These are phyloP conservation scores for Zosterops hypoxanthus DNA, from an alignment of 2,113 vertebrate species.

Conservation along the genomic window DNA sequence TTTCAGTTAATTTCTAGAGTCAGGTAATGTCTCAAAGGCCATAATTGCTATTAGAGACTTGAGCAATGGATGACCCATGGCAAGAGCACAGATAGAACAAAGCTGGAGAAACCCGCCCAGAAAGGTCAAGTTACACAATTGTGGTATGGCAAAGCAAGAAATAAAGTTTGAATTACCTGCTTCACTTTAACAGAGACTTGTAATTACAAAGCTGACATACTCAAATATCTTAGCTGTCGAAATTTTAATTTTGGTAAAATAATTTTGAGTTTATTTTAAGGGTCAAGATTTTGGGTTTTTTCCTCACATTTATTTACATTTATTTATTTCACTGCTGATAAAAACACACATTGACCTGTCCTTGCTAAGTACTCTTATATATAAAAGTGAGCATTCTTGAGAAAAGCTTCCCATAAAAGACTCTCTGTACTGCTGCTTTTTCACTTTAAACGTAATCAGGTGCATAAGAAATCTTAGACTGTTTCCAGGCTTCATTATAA, in stretches of 20 bases:
- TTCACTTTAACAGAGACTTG: neutral
- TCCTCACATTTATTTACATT: neutral
- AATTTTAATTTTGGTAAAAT: neutral
- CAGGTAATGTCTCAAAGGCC: neutral
- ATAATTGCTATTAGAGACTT: neutral
- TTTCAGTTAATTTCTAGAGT: neutral
- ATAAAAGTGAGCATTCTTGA: neutral
- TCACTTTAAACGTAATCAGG: neutral
- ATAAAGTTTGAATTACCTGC: neutral
- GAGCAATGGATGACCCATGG: neutral
- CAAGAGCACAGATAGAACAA: neutral
- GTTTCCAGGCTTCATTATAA: neutral
- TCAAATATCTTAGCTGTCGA: neutral
- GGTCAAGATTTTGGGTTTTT: neutral
- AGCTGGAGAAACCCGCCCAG: neutral
- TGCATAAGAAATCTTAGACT: neutral
- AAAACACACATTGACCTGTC: neutral
- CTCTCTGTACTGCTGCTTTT: neutral
- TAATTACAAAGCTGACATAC: neutral
- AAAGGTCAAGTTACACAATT: neutral
- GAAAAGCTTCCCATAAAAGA: neutral
- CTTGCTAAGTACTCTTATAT: neutral
- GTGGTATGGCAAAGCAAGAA: neutral
- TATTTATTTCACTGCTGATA: neutral
- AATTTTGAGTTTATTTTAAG: neutral